These are phyloP conservation scores for Benitochromis conjunctus DNA, from an alignment of 2,113 vertebrate species.

Conservation along the genomic window DNA sequence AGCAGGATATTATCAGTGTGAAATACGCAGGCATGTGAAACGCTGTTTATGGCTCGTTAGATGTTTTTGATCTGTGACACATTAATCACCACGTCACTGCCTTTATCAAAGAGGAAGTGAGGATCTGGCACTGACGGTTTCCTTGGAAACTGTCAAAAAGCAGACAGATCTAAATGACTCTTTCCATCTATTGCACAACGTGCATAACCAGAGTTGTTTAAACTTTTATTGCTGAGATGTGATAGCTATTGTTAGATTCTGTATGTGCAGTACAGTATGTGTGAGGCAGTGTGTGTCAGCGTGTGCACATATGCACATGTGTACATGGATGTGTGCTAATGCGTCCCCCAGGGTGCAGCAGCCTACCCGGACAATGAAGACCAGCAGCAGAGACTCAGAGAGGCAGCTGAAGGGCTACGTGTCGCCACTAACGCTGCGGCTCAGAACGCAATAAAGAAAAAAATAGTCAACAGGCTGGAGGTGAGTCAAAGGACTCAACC, in stretches of 20 bases:
- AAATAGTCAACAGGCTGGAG: constrained; percentile 94
- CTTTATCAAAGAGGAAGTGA: constrained; percentile 53
- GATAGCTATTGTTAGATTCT: background rate
- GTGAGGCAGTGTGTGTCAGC: background rate
- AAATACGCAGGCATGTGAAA: constrained; percentile 46
- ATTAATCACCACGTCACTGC: constrained; percentile 61
- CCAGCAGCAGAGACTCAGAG: constrained; percentile 92
- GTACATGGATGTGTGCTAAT: background rate
- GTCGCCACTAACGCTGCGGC: constrained; percentile 97
- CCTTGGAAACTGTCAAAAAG: constrained; percentile 66
- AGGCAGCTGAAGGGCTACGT: constrained; percentile 92
- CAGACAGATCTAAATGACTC: constrained; percentile 31
- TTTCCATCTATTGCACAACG: constrained; percentile 35
- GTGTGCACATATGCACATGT: background rate
- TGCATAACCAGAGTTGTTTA: background rate
- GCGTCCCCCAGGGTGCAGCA: constrained; percentile 83
- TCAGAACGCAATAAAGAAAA: constrained; percentile 98
- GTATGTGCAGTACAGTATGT: background rate
- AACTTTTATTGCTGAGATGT: background rate
- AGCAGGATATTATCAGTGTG: constrained; percentile 48
- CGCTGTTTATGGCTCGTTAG: constrained; percentile 43
- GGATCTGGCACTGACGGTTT: constrained; percentile 50
- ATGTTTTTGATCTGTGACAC: constrained; percentile 63
- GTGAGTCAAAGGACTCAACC: constrained; percentile 58
- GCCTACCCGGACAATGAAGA: constrained; percentile 97